Evolutionary conservation across 2,113 vertebrate species (phyloP).

Genomic region (Peucedramus taeniatus): DNA sequence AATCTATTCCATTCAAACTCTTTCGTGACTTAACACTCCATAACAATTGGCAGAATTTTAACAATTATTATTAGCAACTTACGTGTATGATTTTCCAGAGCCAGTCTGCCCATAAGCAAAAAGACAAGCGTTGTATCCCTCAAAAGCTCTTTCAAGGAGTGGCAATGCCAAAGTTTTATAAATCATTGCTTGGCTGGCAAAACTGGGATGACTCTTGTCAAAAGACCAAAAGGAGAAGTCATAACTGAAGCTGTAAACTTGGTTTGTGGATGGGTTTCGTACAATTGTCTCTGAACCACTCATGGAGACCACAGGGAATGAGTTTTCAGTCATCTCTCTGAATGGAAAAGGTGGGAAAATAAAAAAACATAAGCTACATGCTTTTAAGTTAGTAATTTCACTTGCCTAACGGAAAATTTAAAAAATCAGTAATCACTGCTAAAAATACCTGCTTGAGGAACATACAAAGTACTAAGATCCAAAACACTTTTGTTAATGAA

Average conservation of each 20-base stretch:
- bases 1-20: background rate
- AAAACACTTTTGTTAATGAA: background rate
- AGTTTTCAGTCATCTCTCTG: slow-evolving; percentile 85
- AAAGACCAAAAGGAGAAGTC: slow-evolving; percentile 91
- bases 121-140: slow-evolving; percentile 92
- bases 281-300: slow-evolving; percentile 79
- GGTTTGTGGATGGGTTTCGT: slow-evolving; percentile 80
- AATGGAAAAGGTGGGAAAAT: background rate
- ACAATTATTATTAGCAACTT: slow-evolving; percentile 33
- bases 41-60: background rate
- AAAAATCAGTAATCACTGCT: background rate
- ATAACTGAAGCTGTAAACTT: slow-evolving; percentile 81
- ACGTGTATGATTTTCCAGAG: slow-evolving; percentile 98
- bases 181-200: slow-evolving; percentile 81
- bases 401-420: background rate
- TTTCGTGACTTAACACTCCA: background rate
- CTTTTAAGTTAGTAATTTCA: background rate
- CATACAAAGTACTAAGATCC: background rate
- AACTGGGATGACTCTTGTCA: slow-evolving; percentile 72
- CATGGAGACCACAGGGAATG: slow-evolving; percentile 80
- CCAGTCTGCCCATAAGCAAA: slow-evolving; percentile 98
- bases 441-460: background rate
- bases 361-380: background rate
- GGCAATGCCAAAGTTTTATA: slow-evolving; percentile 84
- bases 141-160: slow-evolving; percentile 85